Conservation (phyloP, 2,113 vertebrate species). For the Anhinga anhinga region DNA sequence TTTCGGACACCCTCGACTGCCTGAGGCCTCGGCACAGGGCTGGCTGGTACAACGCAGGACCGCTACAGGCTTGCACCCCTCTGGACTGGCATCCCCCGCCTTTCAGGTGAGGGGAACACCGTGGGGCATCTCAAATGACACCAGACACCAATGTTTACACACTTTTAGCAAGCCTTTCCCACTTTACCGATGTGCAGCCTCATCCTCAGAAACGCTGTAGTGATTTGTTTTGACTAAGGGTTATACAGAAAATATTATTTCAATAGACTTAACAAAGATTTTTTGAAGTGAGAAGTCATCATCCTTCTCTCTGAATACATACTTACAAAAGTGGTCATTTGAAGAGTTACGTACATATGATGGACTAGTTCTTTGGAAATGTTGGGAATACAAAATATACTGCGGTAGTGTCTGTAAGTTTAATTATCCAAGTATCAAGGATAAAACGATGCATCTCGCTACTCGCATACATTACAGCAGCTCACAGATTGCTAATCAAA, state of each 20-base stretch:
- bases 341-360: not conserved
- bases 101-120: not conserved
- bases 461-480: not conserved
- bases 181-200: not conserved
- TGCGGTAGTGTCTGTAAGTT: not conserved
- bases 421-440: not conserved
- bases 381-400: not conserved
- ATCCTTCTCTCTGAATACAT: not conserved
- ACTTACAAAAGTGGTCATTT: not conserved
- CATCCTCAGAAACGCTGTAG: not conserved
- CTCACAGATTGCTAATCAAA: not conserved
- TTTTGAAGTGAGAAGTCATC: not conserved
- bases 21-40: not conserved
- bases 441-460: not conserved
- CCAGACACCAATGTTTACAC: not conserved
- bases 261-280: not conserved
- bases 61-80: not conserved
- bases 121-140: not conserved
- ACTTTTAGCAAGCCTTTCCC: not conserved
- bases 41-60: too few species aligned
- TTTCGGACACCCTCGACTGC: fast-evolving
- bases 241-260: not conserved
- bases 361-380: not conserved
- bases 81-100: not conserved
- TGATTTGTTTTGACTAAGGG: not conserved